These are phyloP conservation scores for Coenobita brevimanus DNA, from an alignment of 1,140 invertebrate species.

Conservation along the genomic window DNA sequence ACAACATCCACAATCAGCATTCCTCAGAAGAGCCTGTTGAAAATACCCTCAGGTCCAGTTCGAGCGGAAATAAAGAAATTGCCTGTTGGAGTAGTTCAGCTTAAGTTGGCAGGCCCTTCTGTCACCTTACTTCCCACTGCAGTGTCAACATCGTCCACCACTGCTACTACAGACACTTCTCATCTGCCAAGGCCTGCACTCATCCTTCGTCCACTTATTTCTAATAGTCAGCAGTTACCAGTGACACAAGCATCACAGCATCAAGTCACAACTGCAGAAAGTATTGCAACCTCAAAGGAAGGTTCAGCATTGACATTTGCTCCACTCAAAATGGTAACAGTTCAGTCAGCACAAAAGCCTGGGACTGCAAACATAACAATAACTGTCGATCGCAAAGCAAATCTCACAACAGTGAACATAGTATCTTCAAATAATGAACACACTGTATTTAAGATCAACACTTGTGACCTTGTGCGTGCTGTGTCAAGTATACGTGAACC, in stretches of 20 bases:
- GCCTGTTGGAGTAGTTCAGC: conserved; percentile 42
- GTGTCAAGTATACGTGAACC: conserved; percentile 65
- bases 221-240: conserved; percentile 16
- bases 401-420: conserved; percentile 63
- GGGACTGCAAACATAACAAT: conserved; percentile 66
- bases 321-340: conserved; percentile 50
- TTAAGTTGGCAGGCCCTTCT: conserved; percentile 14
- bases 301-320: conserved; percentile 38
- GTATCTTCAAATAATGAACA: conserved; percentile 67
- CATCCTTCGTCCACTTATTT: conserved; percentile 45
- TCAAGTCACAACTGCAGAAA: conserved; percentile 25
- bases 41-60: conserved; percentile 43
- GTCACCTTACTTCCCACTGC: background rate
- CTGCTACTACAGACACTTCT: conserved; percentile 13
- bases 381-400: conserved; percentile 64
- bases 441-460: conserved; percentile 68
- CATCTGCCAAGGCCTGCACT: conserved; percentile 44
- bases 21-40: conserved; percentile 42
- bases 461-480: conserved; percentile 63
- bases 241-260: conserved; percentile 25
- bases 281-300: conserved; percentile 20
- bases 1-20: conserved; percentile 17
- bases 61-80: conserved; percentile 41
- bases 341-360: conserved; percentile 45
- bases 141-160: background rate